A percentile compares a stretch with the other conserved stretches of the same genome.
phyloP scores from a whole-genome alignment of 1,140 invertebrate species.

The Copidosoma floridanum region DNA sequence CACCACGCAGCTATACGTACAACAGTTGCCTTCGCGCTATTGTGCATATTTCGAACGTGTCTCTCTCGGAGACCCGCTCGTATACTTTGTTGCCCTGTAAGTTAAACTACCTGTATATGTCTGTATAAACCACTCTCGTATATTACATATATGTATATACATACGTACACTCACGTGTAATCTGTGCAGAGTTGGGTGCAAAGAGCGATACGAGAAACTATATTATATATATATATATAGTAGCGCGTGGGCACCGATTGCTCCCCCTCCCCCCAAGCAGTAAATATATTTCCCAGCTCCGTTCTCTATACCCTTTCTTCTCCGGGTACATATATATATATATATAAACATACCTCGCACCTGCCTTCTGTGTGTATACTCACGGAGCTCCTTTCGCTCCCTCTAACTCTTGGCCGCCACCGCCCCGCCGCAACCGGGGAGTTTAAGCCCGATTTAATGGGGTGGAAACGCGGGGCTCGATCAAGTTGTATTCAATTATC shows the following conservation, averaged over 20 bases:
- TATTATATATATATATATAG: too few relatives aligned
- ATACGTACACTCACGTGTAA: neutral
- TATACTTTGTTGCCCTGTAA: too few relatives aligned
- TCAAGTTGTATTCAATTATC: conserved; percentile 60
- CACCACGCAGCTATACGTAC: too few relatives aligned
- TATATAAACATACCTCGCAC: conserved; percentile 9
- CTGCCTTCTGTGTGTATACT: conserved; percentile 12
- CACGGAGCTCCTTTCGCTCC: neutral
- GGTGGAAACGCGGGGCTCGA: conserved; percentile 56
- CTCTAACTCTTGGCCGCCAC: too few relatives aligned
- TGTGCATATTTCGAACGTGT: too few relatives aligned
- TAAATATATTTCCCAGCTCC: too few relatives aligned
- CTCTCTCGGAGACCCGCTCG: too few relatives aligned
- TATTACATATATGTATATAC: conserved; percentile 4
- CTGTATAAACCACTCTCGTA: conserved; percentile 4
- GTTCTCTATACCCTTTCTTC: conserved; percentile 22
- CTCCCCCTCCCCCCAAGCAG: too few relatives aligned
- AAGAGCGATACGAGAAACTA: too few relatives aligned
- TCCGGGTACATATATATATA: conserved; percentile 1
- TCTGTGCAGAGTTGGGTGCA: neutral
- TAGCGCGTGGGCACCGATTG: too few relatives aligned
- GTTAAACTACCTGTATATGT: too few relatives aligned
- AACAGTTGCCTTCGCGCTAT: too few relatives aligned
- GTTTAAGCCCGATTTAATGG: conserved; percentile 58
- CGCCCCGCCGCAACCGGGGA: conserved; percentile 31